Evolutionary conservation across 2,888 invertebrate genomes (phyloP).

Genomic region (Balanococcus diminutus): DNA sequence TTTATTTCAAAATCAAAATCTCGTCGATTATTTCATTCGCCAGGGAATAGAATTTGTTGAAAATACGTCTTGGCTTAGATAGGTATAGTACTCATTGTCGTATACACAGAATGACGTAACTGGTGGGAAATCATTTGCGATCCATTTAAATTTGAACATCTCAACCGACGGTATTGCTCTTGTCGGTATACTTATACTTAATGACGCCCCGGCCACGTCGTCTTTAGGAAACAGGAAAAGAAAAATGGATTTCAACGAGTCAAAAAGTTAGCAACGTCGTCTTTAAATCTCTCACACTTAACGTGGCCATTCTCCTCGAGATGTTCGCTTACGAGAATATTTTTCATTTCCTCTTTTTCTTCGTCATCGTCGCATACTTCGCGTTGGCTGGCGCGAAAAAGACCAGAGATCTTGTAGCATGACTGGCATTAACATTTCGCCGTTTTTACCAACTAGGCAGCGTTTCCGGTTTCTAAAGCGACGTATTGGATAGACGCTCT

Average conservation of each 20-base stretch:
- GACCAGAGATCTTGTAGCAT: not conserved
- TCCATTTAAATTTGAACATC: not conserved
- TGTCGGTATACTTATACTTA: not conserved
- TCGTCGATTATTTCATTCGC: not conserved
- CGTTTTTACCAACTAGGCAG: not conserved
- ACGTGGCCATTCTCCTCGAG: not conserved
- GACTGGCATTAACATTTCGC: conserved; percentile 4
- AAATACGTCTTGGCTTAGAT: not conserved
- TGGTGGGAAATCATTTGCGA: not conserved
- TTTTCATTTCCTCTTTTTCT: not conserved
- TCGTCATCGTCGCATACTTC: not conserved
- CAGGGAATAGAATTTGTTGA: not conserved
- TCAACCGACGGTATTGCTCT: not conserved
- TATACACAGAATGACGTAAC: not conserved
- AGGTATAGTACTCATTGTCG: not conserved
- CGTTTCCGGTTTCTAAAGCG: not conserved
- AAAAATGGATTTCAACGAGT: conserved; percentile 10
- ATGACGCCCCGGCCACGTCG: not conserved
- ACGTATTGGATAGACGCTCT: not conserved
- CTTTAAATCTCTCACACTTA: conserved; percentile 27
- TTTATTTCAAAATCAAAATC: not conserved
- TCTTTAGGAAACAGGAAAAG: not conserved
- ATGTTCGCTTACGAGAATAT: conserved; percentile 7
- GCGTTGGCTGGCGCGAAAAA: not conserved
- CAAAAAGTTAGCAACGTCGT: conserved; percentile 19